These are phyloP conservation scores for Globia sparganii DNA, from an alignment of 2,888 invertebrate species.

Conservation along the genomic window DNA sequence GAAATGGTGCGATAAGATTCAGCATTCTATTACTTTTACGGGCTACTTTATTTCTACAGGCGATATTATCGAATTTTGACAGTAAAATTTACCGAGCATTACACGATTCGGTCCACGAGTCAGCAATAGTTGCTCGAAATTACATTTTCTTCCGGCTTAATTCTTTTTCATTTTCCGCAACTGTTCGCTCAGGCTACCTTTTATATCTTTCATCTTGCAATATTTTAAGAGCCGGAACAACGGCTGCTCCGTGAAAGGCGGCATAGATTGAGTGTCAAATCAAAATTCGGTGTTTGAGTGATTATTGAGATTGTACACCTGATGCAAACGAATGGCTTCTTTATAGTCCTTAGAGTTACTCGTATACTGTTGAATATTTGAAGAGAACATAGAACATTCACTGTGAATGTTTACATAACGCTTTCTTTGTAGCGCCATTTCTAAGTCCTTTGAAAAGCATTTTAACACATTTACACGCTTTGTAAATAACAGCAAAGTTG, in stretches of 20 bases:
- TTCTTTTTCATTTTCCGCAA: constrained; percentile 64
- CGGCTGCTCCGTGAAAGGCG: constrained; percentile 29
- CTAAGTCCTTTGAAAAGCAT: background rate
- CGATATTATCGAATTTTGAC: constrained; percentile 66
- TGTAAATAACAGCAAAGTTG: background rate
- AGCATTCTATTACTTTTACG: constrained; percentile 60
- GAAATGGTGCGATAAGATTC: constrained; percentile 42
- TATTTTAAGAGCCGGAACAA: constrained; percentile 47
- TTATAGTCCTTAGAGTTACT: background rate
- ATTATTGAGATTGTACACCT: constrained; percentile 49
- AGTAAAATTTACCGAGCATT: constrained; percentile 65
- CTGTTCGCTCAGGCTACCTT: constrained; percentile 42
- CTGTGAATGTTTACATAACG: background rate
- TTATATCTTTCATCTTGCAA: constrained; percentile 56
- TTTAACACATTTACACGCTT: background rate
- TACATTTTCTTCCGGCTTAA: constrained; percentile 55
- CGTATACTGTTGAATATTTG: background rate
- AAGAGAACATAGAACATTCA: background rate
- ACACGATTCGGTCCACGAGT: constrained; percentile 54
- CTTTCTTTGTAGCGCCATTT: background rate
- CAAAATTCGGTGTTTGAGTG: constrained; percentile 38
- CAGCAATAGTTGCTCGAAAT: constrained; percentile 60
- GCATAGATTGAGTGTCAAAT: constrained; percentile 53
- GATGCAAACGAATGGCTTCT: constrained; percentile 25
- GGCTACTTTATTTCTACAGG: constrained; percentile 57